Percentiles rank a stretch among this genome's conserved stretches.
phyloP scores from a whole-genome alignment of 2,888 invertebrate species.

The Parnassius orleans region DNA sequence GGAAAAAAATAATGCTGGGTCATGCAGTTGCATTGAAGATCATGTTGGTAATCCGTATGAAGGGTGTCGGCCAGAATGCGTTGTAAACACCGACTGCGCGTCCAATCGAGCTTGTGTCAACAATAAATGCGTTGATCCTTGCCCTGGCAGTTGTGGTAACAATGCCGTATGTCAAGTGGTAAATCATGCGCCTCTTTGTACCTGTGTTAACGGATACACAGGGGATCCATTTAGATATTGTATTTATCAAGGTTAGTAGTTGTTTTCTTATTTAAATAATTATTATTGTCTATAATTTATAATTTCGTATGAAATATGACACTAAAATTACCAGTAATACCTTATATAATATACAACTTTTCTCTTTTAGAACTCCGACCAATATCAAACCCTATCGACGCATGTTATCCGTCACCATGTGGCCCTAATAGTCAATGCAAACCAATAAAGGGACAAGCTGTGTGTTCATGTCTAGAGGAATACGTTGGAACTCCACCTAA shows the following conservation, averaged over 20 bases:
- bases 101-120: slow-evolving; percentile 85
- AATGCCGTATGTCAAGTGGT: slow-evolving; percentile 88
- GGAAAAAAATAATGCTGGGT: slow-evolving; percentile 81
- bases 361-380: slow-evolving; percentile 72
- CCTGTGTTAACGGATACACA: slow-evolving; percentile 84
- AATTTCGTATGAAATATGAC: background rate
- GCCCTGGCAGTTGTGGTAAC: slow-evolving; percentile 88
- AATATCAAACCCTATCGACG: slow-evolving; percentile 76
- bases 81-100: slow-evolving; percentile 86
- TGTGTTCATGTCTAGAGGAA: slow-evolving; percentile 84
- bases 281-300: background rate
- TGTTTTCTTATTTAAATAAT: background rate
- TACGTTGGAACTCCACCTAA: slow-evolving; percentile 87
- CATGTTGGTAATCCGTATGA: slow-evolving; percentile 90
- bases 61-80: slow-evolving; percentile 88
- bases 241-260: slow-evolving; percentile 66
- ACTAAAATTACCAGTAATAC: too few relatives aligned
- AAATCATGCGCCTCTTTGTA: slow-evolving; percentile 85
- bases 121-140: slow-evolving; percentile 88
- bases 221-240: slow-evolving; percentile 89
- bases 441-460: slow-evolving; percentile 84
- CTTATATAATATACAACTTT: background rate
- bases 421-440: slow-evolving; percentile 90
- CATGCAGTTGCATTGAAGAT: slow-evolving; percentile 86
- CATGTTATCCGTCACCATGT: slow-evolving; percentile 87